Evolutionary conservation across 2,113 vertebrate species (phyloP).

Genomic region (Murina feae): DNA sequence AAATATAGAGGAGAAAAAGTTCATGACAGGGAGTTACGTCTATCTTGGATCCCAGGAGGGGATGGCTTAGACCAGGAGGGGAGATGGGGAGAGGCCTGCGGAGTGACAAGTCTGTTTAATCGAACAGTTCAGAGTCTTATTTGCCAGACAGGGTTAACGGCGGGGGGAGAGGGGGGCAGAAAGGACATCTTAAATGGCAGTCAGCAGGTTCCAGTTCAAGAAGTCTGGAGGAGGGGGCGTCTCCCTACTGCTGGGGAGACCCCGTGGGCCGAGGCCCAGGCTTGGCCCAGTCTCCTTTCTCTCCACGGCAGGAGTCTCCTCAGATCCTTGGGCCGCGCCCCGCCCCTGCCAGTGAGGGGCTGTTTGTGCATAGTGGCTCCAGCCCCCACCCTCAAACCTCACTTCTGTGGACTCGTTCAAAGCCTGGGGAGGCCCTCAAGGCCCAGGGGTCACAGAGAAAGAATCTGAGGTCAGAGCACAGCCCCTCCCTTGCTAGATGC

Average conservation of each 20-base stretch:
- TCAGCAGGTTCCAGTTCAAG: not conserved
- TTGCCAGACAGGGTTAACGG: not conserved
- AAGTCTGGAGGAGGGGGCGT: not conserved
- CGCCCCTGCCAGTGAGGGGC: not conserved
- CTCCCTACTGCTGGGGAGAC: not conserved
- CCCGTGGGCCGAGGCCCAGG: not conserved
- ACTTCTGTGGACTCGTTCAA: not conserved
- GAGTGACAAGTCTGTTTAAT: not conserved
- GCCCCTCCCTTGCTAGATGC: not conserved
- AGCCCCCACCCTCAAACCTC: not conserved
- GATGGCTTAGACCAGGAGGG: not conserved
- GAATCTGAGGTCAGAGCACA: constrained; percentile 47
- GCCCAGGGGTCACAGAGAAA: constrained; percentile 32
- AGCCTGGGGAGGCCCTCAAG: not conserved
- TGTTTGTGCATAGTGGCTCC: not conserved
- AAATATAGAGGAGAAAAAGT: not conserved
- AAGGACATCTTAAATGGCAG: not conserved
- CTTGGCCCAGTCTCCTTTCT: not conserved
- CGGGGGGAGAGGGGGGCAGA: too few species aligned
- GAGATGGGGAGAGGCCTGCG: not conserved
- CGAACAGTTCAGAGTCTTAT: not conserved
- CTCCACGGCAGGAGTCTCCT: not conserved
- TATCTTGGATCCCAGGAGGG: not conserved
- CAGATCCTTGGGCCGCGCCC: not conserved
- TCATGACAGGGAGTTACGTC: fast-evolving